Evolutionary conservation across 37 sponge, comb jelly and placozoan species (phyloP).

Genomic region (Cladorhizidae sp.): DNA sequence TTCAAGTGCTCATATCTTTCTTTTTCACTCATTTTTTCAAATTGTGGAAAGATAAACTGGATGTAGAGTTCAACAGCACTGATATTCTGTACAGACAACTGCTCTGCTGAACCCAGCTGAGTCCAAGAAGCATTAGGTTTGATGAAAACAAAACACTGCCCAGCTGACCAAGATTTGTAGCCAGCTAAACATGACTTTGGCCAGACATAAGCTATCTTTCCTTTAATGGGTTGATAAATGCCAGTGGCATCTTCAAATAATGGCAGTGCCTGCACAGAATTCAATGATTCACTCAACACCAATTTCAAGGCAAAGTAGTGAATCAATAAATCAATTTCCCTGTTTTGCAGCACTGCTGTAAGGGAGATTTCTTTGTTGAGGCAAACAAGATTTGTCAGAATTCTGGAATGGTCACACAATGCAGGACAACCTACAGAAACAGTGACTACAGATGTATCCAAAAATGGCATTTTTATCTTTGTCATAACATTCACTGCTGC

Average conservation of each 20-base stretch:
- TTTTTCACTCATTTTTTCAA: slow-evolving; percentile 19
- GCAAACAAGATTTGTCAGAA: slow-evolving; percentile 17
- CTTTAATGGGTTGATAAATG: not conserved
- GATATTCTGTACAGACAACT: slow-evolving; percentile 15
- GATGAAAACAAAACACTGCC: slow-evolving; percentile 25
- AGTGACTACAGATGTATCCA: slow-evolving; percentile 11
- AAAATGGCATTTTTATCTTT: slow-evolving; percentile 29
- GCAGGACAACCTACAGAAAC: slow-evolving; percentile 7
- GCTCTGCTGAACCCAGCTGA: not conserved
- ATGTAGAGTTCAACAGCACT: slow-evolving; percentile 28
- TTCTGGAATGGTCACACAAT: not conserved
- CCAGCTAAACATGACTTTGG: slow-evolving; percentile 10
- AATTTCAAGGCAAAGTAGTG: slow-evolving; percentile 19
- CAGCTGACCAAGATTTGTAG: slow-evolving; percentile 19
- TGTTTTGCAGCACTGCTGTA: not conserved
- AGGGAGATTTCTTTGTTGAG: not conserved
- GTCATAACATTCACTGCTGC: not conserved
- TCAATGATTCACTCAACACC: not conserved
- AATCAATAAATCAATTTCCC: slow-evolving; percentile 8
- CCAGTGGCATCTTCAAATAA: slow-evolving; percentile 44
- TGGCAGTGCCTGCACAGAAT: slow-evolving; percentile 31
- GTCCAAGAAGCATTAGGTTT: slow-evolving; percentile 33
- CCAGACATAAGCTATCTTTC: slow-evolving; percentile 39
- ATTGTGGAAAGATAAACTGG: slow-evolving; percentile 36
- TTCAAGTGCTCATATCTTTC: slow-evolving; percentile 41